Evolutionary conservation across 2,888 invertebrate genomes (phyloP), one percentile per base, ranked within the genome.

Genomic region (Ischnus inquisitorius): DNA sequence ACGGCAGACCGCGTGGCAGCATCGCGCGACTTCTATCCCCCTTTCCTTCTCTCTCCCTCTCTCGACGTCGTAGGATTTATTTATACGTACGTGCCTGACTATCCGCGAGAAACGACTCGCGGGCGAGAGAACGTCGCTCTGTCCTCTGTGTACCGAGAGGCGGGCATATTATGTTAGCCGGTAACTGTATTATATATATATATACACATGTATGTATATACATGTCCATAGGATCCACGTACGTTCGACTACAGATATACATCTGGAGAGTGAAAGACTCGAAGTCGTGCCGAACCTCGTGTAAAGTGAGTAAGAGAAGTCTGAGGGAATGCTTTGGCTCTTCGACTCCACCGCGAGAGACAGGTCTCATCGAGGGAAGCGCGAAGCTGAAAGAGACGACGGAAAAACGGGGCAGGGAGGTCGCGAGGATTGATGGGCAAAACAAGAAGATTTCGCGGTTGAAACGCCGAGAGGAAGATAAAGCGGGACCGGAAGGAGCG

Each of bases 1-100:
- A 90, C 89, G 89, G 92, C 92, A 93, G 93, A 93, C 93, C 92
- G 93, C 93, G 93, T 93, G 93, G 93, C 93, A 92, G 91, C 87
- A 64, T 79, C 86, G 79, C 82, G 84, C 77, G 79, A 57, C 79
- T 67, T n/a, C 76, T 71, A 14, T 60, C 57, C 57, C n/a, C 82
- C 28, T 68, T 43, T 57, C 39, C 46, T 46, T 41, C 34, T 25
- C 62, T 28, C 54, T 39, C 12, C 60, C 74, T 72, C 46, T 71
- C 71, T 67, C 65, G 0, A 22, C 67, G 57, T 76, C 71, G 79
- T 48, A 34, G 87, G 88, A 90, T 92, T 92, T 93, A 93, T 92
- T 92, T 92, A 92, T 92, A 92, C 89, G 88, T 88, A 85, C 88
- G 82, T 64, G 71, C 79, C 65, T 77, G 76, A 74, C 81, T 46